A percentile compares a stretch with the other conserved stretches of the same genome.
phyloP scores from a whole-genome alignment of 2,113 vertebrate genomes.

The Prunella fulvescens region DNA sequence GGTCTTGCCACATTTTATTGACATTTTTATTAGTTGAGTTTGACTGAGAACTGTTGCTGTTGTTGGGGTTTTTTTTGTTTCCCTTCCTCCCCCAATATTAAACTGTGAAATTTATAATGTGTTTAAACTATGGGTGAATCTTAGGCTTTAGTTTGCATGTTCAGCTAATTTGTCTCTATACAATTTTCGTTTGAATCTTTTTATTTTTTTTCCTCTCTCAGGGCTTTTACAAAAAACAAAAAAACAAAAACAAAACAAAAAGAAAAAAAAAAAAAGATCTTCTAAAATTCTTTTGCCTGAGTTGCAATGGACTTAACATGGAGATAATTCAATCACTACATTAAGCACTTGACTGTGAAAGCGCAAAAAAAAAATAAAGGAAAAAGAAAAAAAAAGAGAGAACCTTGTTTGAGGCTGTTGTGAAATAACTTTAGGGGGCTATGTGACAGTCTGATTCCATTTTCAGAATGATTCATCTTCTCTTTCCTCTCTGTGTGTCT shows the following conservation, averaged over 20 bases:
- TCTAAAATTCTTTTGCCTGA: slow-evolving; percentile 80
- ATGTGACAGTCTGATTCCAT: slow-evolving; percentile 50
- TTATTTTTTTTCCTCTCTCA: slow-evolving; percentile 86
- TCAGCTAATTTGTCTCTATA: slow-evolving; percentile 86
- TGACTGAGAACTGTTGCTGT: slow-evolving; percentile 75
- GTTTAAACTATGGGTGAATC: slow-evolving; percentile 94
- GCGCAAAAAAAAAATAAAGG: slow-evolving; percentile 45
- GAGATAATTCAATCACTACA: slow-evolving; percentile 93
- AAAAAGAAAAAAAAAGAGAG: slow-evolving; percentile 18
- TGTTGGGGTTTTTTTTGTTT: slow-evolving; percentile 55
- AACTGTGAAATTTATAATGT: slow-evolving; percentile 95
- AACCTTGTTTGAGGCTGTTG: slow-evolving; percentile 44
- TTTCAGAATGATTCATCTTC: slow-evolving; percentile 53
- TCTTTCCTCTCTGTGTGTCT: slow-evolving; percentile 37
- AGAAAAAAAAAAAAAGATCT: slow-evolving; percentile 72
- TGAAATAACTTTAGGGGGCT: slow-evolving; percentile 42
- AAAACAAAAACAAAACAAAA: background rate
- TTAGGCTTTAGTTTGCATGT: slow-evolving; percentile 94
- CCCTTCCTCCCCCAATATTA: slow-evolving; percentile 74
- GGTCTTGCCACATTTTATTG: slow-evolving; percentile 80
- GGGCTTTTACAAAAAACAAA: slow-evolving; percentile 86
- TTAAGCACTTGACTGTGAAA: slow-evolving; percentile 93
- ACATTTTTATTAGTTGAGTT: slow-evolving; percentile 80
- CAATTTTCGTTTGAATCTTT: slow-evolving; percentile 73
- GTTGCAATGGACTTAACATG: slow-evolving; percentile 82